phyloP scores from a whole-genome alignment of 2,888 invertebrate genomes.

The Melipona beecheii region DNA sequence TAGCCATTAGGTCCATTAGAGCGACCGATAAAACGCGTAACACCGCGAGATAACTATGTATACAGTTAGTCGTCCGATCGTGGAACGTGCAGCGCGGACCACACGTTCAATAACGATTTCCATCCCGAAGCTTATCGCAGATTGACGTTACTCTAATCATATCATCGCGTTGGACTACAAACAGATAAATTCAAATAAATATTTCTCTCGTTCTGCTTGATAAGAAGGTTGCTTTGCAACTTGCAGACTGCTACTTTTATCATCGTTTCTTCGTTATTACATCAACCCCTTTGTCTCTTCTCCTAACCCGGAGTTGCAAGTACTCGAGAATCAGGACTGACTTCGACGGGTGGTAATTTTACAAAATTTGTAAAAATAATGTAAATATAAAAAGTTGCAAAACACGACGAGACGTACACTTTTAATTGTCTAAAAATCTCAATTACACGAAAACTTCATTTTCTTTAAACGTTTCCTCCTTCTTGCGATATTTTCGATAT shows the following conservation, averaged over 20 bases:
- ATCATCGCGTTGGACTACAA: neutral
- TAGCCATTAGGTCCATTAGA: conserved; percentile 23
- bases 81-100: neutral
- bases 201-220: neutral
- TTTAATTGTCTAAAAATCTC: neutral
- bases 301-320: no score
- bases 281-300: no score
- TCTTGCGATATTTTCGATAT: neutral
- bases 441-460: no score
- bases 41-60: conserved; percentile 16
- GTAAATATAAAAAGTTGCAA: neutral
- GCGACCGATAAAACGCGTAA: conserved; percentile 28
- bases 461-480: no score
- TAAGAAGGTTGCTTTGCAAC: no score
- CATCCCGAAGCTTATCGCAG: conserved; percentile 6
- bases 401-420: neutral
- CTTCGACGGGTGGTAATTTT: no score
- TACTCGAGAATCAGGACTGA: no score
- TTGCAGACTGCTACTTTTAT: no score
- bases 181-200: neutral
- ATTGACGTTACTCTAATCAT: conserved; percentile 3
- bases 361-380: no score
- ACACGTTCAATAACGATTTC: neutral
- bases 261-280: no score
- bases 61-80: conserved; percentile 39